Evolutionary conservation across 2,797 vertebrate genomes (phyloP).

Genomic region (Protonibea diacanthus): DNA sequence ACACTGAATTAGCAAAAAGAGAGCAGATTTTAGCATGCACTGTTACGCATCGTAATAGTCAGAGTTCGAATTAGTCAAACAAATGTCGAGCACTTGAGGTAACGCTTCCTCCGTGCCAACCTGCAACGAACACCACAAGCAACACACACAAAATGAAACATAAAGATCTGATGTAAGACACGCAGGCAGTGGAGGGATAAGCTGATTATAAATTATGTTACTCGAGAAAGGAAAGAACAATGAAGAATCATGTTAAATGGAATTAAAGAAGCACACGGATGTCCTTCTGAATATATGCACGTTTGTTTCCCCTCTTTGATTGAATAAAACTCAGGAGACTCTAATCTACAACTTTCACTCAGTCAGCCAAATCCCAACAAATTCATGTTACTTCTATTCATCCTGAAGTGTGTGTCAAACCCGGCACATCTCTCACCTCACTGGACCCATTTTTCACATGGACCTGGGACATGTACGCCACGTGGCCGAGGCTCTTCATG

Average conservation of each 20-base stretch:
- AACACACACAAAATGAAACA: neutral
- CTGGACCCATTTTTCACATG: conserved; percentile 89
- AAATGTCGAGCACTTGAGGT: neutral
- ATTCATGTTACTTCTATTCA: neutral
- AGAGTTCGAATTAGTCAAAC: conserved; percentile 6
- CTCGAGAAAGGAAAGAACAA: neutral
- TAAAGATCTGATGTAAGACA: neutral
- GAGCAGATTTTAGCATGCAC: neutral
- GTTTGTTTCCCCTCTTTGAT: neutral
- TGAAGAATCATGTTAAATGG: no score
- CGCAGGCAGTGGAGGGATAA: neutral
- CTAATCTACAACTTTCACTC: neutral
- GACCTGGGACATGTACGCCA: conserved; percentile 95
- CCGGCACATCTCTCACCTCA: conserved; percentile 87
- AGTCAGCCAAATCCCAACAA: neutral
- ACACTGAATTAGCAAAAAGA: conserved; percentile 8
- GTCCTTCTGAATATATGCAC: neutral
- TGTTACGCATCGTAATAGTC: neutral
- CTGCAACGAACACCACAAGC: neutral
- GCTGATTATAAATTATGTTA: neutral
- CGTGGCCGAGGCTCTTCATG: conserved; percentile 93
- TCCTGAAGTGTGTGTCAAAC: neutral
- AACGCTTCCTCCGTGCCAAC: neutral
- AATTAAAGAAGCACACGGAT: neutral
- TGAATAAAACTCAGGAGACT: neutral